phyloP scores from a whole-genome alignment of 2,888 invertebrate species.

The Cheilosia variabilis region DNA sequence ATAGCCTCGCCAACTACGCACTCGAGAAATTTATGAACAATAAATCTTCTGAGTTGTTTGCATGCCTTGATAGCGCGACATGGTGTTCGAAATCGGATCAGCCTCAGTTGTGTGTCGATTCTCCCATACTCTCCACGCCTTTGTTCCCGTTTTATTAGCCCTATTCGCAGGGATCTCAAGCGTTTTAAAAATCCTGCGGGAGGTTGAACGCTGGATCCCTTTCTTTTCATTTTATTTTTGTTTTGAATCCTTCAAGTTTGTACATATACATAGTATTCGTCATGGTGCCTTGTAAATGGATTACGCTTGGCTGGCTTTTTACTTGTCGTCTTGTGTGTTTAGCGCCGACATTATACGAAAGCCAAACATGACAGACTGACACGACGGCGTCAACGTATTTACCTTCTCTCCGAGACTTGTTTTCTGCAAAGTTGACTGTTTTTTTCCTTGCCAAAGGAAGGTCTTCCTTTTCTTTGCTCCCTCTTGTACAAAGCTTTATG shows the following conservation, averaged over 20 bases:
- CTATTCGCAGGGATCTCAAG: slow-evolving; percentile 47
- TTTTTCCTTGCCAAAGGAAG: slow-evolving; percentile 6
- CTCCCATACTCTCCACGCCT: slow-evolving; percentile 51
- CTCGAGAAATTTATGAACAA: slow-evolving; percentile 69
- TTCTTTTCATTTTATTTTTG: slow-evolving; percentile 25
- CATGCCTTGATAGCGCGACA: slow-evolving; percentile 29
- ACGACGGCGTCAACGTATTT: slow-evolving; percentile 57
- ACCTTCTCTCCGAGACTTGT: slow-evolving; percentile 56
- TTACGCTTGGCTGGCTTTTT: slow-evolving; percentile 69
- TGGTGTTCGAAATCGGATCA: slow-evolving; percentile 17
- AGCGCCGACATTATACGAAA: slow-evolving; percentile 61
- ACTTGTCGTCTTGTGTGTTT: slow-evolving; percentile 67
- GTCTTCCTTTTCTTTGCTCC: neutral
- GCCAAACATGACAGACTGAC: slow-evolving; percentile 62
- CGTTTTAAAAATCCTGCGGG: slow-evolving; percentile 38
- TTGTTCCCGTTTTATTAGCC: slow-evolving; percentile 64
- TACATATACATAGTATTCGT: slow-evolving; percentile 33
- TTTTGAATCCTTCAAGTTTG: slow-evolving; percentile 18
- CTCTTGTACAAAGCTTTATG: slow-evolving; percentile 19
- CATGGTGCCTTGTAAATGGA: slow-evolving; percentile 72
- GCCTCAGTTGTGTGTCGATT: slow-evolving; percentile 12
- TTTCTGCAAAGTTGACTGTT: slow-evolving; percentile 46
- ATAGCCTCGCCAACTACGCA: slow-evolving; percentile 61
- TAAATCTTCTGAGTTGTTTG: slow-evolving; percentile 51
- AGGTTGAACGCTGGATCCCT: slow-evolving; percentile 21